Conservation (phyloP, 2,797 vertebrate genomes). For the Bucorvus abyssinicus region DNA sequence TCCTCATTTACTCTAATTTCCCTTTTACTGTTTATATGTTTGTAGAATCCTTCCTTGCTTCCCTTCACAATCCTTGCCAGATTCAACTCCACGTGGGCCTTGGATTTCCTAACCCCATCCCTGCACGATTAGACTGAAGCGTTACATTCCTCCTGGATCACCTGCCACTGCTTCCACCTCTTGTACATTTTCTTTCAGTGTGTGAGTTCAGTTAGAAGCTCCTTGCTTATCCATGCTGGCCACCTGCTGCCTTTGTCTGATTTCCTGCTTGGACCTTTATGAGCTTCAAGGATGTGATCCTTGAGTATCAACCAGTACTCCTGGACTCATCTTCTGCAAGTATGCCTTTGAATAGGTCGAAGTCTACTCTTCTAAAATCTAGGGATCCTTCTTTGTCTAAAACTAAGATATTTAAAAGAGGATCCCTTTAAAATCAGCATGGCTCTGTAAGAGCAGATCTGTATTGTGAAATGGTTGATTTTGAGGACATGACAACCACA, state of each 20-base stretch:
- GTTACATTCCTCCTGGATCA: not conserved
- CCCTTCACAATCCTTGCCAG: not conserved
- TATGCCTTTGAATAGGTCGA: not conserved
- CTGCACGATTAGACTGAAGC: not conserved
- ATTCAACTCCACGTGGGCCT: not conserved
- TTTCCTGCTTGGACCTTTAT: not conserved
- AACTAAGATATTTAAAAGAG: not conserved
- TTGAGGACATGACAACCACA: not conserved
- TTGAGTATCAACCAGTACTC: too few relatives aligned
- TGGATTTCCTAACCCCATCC: not conserved
- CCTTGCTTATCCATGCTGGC: not conserved
- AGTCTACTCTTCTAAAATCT: not conserved
- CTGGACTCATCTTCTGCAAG: not conserved
- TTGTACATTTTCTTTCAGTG: too few relatives aligned
- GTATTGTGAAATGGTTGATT: not conserved
- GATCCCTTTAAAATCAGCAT: not conserved
- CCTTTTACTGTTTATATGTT: not conserved
- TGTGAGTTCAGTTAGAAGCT: too few relatives aligned
- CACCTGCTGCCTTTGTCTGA: not conserved
- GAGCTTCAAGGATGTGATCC: not conserved
- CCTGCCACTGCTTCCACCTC: too few relatives aligned
- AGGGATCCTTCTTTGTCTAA: not conserved
- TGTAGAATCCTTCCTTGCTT: not conserved
- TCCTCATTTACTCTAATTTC: not conserved
- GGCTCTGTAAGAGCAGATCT: not conserved